Conservation (phyloP, 2,888 invertebrate species). For the Euproctis similis region DNA sequence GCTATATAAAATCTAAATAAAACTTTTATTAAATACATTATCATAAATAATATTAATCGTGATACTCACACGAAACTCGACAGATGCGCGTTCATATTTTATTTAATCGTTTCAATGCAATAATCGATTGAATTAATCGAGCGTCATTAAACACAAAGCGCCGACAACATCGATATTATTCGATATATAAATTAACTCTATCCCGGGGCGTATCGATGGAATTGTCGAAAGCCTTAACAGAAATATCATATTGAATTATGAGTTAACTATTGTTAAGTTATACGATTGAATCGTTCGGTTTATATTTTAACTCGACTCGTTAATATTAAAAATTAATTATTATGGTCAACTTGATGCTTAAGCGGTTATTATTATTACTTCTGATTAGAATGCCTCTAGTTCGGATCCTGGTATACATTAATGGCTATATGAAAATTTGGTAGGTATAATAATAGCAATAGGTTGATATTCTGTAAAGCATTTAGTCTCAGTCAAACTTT, state of each 20-base stretch:
- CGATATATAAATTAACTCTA: constrained; percentile 29
- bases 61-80: constrained; percentile 25
- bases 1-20: too few relatives aligned
- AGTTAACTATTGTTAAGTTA: constrained; percentile 26
- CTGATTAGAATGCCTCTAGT: too few relatives aligned
- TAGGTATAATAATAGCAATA: too few relatives aligned
- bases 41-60: constrained; percentile 26
- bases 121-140: constrained; percentile 36
- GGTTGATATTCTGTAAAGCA: too few relatives aligned
- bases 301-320: too few relatives aligned
- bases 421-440: too few relatives aligned
- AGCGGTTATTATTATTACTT: too few relatives aligned
- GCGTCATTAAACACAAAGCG: constrained; percentile 30
- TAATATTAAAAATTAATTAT: too few relatives aligned
- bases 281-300: constrained; percentile 22
- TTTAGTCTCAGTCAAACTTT: too few relatives aligned
- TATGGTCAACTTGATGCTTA: too few relatives aligned
- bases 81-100: constrained; percentile 40
- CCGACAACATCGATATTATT: constrained; percentile 24
- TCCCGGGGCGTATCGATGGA: constrained; percentile 29
- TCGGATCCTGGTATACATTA: too few relatives aligned
- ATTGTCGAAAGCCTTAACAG: constrained; percentile 33
- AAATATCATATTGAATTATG: constrained; percentile 29
- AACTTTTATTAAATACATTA: too few relatives aligned
- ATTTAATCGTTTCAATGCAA: constrained; percentile 26